Evolutionary conservation across 2,797 vertebrate species (phyloP), one percentile per base, ranked within the genome.

Genomic region (Acipenser transmontanus): DNA sequence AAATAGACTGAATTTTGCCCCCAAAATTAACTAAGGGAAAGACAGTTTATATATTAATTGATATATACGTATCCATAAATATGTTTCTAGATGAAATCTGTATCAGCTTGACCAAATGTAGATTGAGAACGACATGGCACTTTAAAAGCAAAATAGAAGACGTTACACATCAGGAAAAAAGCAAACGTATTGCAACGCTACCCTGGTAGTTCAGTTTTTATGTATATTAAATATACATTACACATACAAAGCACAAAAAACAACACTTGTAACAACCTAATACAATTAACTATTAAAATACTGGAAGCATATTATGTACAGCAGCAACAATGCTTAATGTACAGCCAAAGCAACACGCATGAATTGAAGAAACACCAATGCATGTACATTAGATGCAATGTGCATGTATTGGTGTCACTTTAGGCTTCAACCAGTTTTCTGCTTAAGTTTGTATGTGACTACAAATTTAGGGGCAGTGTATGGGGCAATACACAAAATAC

Each of bases 131-230:
- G 59, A 61, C 17, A 54, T 74, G 79, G 73, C 77, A 79, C 76
- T 71, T 76, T 47, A 65, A 71, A 2, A 71, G 20, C 72, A 69
- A 75, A 72, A 75, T 72, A 78, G 69, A 65, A 75, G 76, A 86
- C 82, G 81, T 82, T 77, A 80, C 77, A 85, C 81, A 82, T 85
- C 75, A 84, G 80, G 82, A 76, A 73, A 66, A 79, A 64, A 71
- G 65, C 66, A 72, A 72, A 59, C 59, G 49, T 90, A 89, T 91
- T 91, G 88, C 88, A 92, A 87, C 80, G 83, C 82, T 86, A 89
- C 86, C 86, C 87, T 84, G 78, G 80, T 78, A 75, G 76, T 81
- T 76, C 66, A 80, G 81, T 81, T 86, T 84, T 13, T 83, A 82
- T 82, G 79, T 81, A 73, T 80, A 81, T 74, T 76, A 78, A 73